Evolutionary conservation across 2,797 vertebrate genomes (phyloP).

Genomic region (Mycteria americana): DNA sequence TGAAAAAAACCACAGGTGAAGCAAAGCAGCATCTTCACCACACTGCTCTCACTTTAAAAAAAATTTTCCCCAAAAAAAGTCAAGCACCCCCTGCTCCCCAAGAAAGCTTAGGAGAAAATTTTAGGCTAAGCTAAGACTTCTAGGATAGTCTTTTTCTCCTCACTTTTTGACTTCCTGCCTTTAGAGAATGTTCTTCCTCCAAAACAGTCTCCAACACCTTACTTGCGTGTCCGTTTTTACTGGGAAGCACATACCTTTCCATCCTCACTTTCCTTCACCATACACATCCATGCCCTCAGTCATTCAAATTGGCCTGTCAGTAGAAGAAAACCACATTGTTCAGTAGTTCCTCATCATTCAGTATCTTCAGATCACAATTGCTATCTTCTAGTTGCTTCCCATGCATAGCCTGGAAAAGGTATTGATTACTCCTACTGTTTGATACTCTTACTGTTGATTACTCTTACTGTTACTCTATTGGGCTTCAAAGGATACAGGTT

Average conservation of each 20-base stretch:
- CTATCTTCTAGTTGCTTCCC: neutral
- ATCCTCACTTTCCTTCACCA: neutral
- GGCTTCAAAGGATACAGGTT: neutral
- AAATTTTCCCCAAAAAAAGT: fast-evolving
- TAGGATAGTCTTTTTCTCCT: neutral
- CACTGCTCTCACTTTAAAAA: neutral
- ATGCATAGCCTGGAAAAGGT: neutral
- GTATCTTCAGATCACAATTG: neutral
- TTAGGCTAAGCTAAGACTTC: neutral
- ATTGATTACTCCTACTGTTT: neutral
- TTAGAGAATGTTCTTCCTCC: neutral
- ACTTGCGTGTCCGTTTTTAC: neutral
- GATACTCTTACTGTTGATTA: neutral
- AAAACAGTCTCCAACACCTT: neutral
- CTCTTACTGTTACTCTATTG: neutral
- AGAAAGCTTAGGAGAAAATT: neutral
- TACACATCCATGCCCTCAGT: neutral
- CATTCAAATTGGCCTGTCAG: neutral
- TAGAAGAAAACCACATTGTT: neutral
- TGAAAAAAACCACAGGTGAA: neutral
- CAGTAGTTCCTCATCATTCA: neutral
- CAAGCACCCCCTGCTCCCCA: neutral
- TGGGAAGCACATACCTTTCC: neutral
- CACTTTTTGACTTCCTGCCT: neutral
- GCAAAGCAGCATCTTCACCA: neutral